Base-by-base conservation (phyloP, 1,140 invertebrate species). In the Magallana gigas region DNA sequence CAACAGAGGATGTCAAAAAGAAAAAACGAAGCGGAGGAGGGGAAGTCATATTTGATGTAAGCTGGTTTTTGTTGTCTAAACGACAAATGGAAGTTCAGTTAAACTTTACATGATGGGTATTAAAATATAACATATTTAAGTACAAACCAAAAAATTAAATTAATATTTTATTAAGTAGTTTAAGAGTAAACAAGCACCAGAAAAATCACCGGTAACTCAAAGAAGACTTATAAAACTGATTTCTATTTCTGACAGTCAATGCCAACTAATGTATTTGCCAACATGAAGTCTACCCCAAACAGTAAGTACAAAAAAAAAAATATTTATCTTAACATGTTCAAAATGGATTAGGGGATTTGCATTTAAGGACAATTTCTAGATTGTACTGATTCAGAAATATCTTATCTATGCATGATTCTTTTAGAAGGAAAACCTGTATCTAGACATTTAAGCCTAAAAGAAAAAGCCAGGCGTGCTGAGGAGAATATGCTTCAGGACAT, bases 41-140 rank as follows among this genome's bases (percentile, higher is more conserved):
- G 87, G 92, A 93, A 90, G 93, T 94, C 16, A 92, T 93, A 64
- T 93, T 93, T 92, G 93, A 94, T 88, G 93, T 93, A 90, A 92
- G 90, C 86, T 16, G 58, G 59, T 36, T 14, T 59, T 16, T 11
- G 0, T 18, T 18, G 18, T 76, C 58, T 57, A 76, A 8, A 23
- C 0, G 23, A n/a, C 0, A 18, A 64, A 16, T 7, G n/a, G 60
- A 64, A 6, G 68, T 76, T 36, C 0, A 29, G 9, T 29, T 29
- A 62, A 62, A 76, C 68, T 5, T 48, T 48, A 48, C 36, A 48
- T 48, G 3, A 48, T 5, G 36, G 36, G 36, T 48, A 48, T 48
- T 48, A 48, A 48, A 48, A 23, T 23, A 23, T 23, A 23, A 23
- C 23, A 23, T 23, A 23, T 23, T 1, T 48, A 0, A 48, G 36